Evolutionary conservation across 2,888 invertebrate genomes (phyloP), one percentile per base, ranked within the genome.

Genomic region (Lissocephala sabroskyi): DNA sequence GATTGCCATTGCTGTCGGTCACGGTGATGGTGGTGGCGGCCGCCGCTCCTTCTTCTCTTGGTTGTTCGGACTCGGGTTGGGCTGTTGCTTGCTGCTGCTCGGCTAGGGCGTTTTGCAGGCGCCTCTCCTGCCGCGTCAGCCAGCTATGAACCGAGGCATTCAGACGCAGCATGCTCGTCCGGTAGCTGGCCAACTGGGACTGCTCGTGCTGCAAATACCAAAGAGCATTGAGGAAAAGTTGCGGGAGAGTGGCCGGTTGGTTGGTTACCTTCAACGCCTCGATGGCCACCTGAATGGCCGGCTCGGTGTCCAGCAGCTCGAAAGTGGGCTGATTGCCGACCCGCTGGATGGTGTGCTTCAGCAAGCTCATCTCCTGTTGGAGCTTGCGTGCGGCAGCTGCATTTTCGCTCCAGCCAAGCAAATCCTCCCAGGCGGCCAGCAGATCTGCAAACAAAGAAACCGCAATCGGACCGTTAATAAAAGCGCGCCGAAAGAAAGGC

Each of bases 81-180:
- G 26, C 48, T 10, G 41, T 36, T n/a, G 30, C 19, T 5, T 63
- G 56, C 14, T 64, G 61, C 48, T 73, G 67, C 45, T 79, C 80
- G 44, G 70, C 77, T 48, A 82, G 58, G 48, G 81, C 75, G 54
- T 70, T 65, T 51, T 82, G 80, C 54, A 83, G 62, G 30, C 83
- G 82, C 29, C 82, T 74, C 67, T 85, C 85, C 63, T 85, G 85
- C 11, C 84, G 80, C 32, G 85, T 85, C 46, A 86, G 59, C 83
- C 85, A 85, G 70, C 85, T 85, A 59, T 86, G 86, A 51, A 86
- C 86, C 40, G 85, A 82, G 53, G 85, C 85, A 67, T 86, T 86
- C 49, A 86, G 65, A 49, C 84, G 84, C 47, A 86, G 59, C 85
- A 86, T 85, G 49, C 80, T 82, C 39, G 85, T 82, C 55, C 85